phyloP scores from a whole-genome alignment of 1,140 invertebrate species.

The Pemphigus obesinymphae region DNA sequence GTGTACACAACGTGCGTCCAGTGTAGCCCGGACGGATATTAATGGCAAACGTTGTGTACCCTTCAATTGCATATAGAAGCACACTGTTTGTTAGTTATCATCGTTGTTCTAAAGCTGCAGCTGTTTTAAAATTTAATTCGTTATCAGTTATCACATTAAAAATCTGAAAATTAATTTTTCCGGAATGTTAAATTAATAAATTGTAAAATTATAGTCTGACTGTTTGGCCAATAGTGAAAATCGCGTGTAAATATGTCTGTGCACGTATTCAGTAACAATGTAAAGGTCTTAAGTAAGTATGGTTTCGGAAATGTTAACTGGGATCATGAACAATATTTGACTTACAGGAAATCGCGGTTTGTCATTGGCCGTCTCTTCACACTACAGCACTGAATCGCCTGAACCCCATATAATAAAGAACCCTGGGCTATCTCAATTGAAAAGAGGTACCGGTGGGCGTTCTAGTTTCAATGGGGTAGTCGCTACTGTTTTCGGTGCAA shows the following conservation, averaged over 20 bases:
- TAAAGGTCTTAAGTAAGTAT: conserved; percentile 1
- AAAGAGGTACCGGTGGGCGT: conserved; percentile 86
- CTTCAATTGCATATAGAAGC: not conserved
- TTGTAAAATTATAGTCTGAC: too few species aligned
- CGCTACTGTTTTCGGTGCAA: conserved; percentile 92
- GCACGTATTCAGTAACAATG: conserved; percentile 14
- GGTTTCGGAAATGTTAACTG: not conserved
- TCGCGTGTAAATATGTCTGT: not conserved
- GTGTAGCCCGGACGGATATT: not conserved
- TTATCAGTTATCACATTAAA: not conserved
- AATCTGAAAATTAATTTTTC: not conserved
- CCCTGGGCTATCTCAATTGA: conserved; percentile 61
- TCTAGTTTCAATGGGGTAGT: conserved; percentile 95
- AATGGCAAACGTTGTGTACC: not conserved
- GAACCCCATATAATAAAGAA: conserved; percentile 50
- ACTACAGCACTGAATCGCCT: conserved; percentile 16
- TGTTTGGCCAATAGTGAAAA: not conserved
- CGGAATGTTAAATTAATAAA: not conserved
- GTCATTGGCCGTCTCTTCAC: not conserved
- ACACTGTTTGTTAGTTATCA: not conserved
- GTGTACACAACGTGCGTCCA: not conserved
- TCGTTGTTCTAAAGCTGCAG: not conserved
- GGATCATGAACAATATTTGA: not conserved
- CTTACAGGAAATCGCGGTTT: conserved; percentile 3
- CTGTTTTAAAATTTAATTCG: conserved; percentile 1